Base-by-base conservation (phyloP, 2,113 vertebrate genomes). In the Mixornis gularis region DNA sequence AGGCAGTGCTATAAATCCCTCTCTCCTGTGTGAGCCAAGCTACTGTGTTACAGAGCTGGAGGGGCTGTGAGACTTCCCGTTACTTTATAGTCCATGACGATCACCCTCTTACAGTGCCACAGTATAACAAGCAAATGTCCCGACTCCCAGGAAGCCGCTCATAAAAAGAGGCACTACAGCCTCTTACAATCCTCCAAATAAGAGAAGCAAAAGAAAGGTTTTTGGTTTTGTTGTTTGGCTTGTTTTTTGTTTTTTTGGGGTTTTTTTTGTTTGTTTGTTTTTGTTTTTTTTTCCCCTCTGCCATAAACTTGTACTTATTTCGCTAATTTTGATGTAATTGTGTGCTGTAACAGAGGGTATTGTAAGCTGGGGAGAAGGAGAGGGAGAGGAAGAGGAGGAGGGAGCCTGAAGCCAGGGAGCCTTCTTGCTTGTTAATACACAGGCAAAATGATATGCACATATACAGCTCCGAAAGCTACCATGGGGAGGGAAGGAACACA, bases 101-200 rank as follows among this genome's bases (percentile, higher is more conserved):
- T 95, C 92, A 92, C 91, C 78, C 86, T 91, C 91, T 92, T 85
- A 68, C 64, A 76, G 69, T 79, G 88, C 91, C 87, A 79, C 89
- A 72, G 62, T 25, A 89, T 94, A 96, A 96, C 94, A 92, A 96
- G 93, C 95, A 85, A 96, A 95, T 69, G 93, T 59, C 94, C 95
- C 5, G 20, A 64, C 79, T 95, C 90, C 90, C 93, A 89, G 84
- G 92, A 96, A 96, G 91, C 85, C 4, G 3, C 73, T 85, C 91
- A 36, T 92, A 96, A 96, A 96, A 86, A 53, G 72, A 93, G n/a
- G 74, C 62, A 12, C 73, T 74, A 22, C 52, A 74, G 74, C 6
- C 30, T 73, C 63, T 52, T 34, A 44, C 51, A 73, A 43, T 71
- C 22, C 66, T 80, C 65, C 19, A 49, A 94, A 68, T 21, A 56